Conservation (phyloP, 2,888 invertebrate species). For the Oxycera nigricornis region DNA sequence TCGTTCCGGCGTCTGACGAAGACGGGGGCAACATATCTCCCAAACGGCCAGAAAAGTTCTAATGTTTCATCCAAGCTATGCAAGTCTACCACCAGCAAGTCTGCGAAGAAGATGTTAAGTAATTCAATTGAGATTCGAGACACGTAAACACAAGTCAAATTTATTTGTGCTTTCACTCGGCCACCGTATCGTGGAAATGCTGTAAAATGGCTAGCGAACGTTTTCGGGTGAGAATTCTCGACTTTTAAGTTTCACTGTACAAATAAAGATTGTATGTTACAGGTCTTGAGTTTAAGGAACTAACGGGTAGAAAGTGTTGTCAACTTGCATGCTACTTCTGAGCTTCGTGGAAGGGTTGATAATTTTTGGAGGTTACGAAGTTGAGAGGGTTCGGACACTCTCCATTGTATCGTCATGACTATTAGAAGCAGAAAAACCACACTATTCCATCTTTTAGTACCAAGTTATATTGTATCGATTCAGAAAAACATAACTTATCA, state of each 20-base stretch:
- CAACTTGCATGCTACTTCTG: background rate
- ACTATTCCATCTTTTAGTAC: no score
- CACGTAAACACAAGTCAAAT: conserved; percentile 37
- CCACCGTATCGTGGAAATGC: background rate
- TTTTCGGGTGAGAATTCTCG: background rate
- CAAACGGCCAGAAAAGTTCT: background rate
- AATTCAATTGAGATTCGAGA: conserved; percentile 30
- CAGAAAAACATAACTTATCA: no score
- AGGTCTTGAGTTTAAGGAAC: background rate
- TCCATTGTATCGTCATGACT: no score
- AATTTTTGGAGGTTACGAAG: no score
- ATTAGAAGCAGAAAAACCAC: no score
- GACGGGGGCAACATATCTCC: background rate
- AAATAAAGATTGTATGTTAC: conserved; percentile 27
- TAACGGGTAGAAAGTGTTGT: background rate
- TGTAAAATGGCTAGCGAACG: conserved; percentile 25
- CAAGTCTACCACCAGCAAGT: background rate
- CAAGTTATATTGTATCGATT: no score
- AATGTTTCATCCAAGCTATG: conserved; percentile 5
- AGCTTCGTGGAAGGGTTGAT: background rate
- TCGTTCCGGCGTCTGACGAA: no score
- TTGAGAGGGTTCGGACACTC: no score
- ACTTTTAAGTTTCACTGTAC: conserved; percentile 7
- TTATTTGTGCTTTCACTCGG: conserved; percentile 34
- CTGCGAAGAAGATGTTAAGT: background rate